phyloP scores from a whole-genome alignment of 2,797 vertebrate species.

The Benthosema pterotum region DNA sequence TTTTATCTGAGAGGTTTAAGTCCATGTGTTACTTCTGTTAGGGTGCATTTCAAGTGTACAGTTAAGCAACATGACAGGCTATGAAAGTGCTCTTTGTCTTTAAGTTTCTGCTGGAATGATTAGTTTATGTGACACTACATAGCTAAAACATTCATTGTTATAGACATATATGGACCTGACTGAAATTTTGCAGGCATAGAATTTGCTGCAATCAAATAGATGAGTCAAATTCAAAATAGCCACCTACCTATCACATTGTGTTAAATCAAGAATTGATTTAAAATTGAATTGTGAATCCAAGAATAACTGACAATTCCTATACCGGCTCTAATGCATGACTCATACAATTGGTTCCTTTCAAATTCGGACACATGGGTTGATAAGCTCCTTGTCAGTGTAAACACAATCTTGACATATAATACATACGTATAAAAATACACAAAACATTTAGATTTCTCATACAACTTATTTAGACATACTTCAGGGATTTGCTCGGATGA shows the following conservation, averaged over 20 bases:
- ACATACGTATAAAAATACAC: conserved; percentile 58
- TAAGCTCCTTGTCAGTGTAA: conserved; percentile 58
- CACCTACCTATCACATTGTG: no score
- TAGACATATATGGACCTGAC: conserved; percentile 8
- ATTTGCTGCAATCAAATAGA: neutral
- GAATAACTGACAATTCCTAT: no score
- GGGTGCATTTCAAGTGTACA: neutral
- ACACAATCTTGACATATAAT: conserved; percentile 59
- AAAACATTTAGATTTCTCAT: conserved; percentile 44
- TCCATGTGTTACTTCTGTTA: neutral
- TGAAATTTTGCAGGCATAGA: conserved; percentile 19
- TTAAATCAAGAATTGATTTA: no score
- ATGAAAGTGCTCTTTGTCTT: conserved; percentile 46
- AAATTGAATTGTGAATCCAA: no score
- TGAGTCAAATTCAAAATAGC: no score
- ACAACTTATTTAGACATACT: conserved; percentile 29
- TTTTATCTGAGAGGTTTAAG: neutral
- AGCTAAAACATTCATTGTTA: conserved; percentile 2
- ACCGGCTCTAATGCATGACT: conserved; percentile 16
- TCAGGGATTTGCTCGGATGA: conserved; percentile 58
- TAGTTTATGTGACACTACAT: neutral
- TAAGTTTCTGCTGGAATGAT: conserved; percentile 19
- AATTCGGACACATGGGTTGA: conserved; percentile 16
- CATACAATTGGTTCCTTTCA: conserved; percentile 14
- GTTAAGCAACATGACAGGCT: conserved; percentile 24